phyloP scores from a whole-genome alignment of 2,113 vertebrate species.

The Myxocyprinus asiaticus region DNA sequence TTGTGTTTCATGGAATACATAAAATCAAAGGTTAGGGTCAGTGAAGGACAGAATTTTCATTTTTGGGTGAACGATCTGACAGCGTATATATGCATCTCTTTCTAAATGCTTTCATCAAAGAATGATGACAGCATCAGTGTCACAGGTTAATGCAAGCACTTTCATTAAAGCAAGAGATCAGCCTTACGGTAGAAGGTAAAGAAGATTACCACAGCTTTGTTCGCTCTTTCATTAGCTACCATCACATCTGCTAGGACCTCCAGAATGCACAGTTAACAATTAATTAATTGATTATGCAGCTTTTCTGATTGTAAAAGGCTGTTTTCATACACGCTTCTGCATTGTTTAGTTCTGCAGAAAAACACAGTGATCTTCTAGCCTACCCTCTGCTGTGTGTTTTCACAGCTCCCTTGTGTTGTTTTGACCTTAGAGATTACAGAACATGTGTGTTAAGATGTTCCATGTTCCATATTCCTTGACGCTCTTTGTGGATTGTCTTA shows the following conservation, averaged over 20 bases:
- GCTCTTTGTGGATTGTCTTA: not conserved
- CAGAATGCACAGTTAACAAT: constrained; percentile 25
- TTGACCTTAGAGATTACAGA: not conserved
- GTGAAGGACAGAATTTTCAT: no score
- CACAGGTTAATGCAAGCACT: not conserved
- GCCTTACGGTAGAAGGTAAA: constrained; percentile 8
- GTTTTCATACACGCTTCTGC: not conserved
- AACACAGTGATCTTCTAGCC: no score
- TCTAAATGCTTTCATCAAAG: not conserved
- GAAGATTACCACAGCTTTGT: constrained; percentile 27
- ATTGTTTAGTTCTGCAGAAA: no score
- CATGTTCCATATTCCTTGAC: not conserved
- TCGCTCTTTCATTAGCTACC: not conserved
- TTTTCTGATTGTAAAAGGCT: constrained; percentile 16
- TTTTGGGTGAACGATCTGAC: no score
- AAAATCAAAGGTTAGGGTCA: no score
- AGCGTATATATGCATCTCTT: no score
- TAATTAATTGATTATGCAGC: constrained; percentile 35
- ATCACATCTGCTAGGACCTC: constrained; percentile 2
- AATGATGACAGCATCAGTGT: not conserved
- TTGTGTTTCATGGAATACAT: no score
- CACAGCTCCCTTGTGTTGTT: not conserved
- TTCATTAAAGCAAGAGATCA: constrained; percentile 24
- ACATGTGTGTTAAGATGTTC: no score
- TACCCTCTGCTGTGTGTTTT: no score